Evolutionary conservation across 2,113 vertebrate species (phyloP), one percentile per base, ranked within the genome.

Genomic region (Erythrolamprus reginae): DNA sequence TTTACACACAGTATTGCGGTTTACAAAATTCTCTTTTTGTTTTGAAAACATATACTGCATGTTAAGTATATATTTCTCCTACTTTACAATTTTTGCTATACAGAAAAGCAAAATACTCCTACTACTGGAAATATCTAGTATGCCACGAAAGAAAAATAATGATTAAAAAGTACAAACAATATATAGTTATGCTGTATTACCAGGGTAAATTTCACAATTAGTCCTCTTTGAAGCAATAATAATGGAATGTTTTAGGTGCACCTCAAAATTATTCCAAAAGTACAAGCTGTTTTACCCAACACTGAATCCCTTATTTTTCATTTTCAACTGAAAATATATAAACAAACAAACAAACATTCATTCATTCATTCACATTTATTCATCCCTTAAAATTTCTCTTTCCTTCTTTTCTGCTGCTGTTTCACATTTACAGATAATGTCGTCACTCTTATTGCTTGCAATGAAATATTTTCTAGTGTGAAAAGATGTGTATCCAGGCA

Each of bases 81-180:
- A 85, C 53, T 91, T 88, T 21, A 19, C 90, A 85, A 56, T 51
- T 65, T n/a, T n/a, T 92, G 61, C 84, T 33, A 88, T 94, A 93
- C 94, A 95, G 92, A 88, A 92, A 92, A 89, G 65, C 42, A 86
- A 91, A 53, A 91, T 94, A 94, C 58, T 6, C 86, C 89, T 83
- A 61, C 92, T 92, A 86, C 33, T 47, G 58, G 92, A 87, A 70
- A 92, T 89, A 92, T 87, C 48, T 86, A 91, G 91, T 92, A 55
- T 89, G 92, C 52, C 55, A 65, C 82, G 90, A 82, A 87, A 90
- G 92, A 50, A 86, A 92, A 86, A 91, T 91, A 88, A 94, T 94
- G 92, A 93, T 95, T 84, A 95, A 93, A 95, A 92, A 87, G 89
- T 92, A 94, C 92, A 94, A 89, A 90, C 88, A 33, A 88, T 89